Evolutionary conservation across 2,888 invertebrate genomes (phyloP), one percentile per base, ranked within the genome.

Genomic region (Nymphalis urticae): DNA sequence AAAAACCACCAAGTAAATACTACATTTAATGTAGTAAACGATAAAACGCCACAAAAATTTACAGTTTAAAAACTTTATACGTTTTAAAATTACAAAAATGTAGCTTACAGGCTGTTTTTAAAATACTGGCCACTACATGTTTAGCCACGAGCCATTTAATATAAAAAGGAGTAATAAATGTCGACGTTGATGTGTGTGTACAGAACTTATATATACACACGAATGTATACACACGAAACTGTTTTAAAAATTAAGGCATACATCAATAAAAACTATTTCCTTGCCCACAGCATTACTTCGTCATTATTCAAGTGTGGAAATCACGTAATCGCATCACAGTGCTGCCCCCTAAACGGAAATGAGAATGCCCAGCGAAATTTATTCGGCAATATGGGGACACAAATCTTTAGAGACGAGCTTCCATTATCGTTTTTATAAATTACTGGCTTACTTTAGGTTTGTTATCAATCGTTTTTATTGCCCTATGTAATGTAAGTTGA

Each of bases 301-400:
- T 60, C 36, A 65, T 67, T 62, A 62, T 42, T 66, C 54, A 56
- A 48, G 50, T 50, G 50, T 54, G 19, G 32, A 42, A 48, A n/a
- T 50, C 21, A 51, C 70, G 42, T 71, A 69, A 71, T 64, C 62
- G 50, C 19, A 66, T 69, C 64, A 69, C n/a, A 47, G 54, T 56
- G 42, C 42, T 42, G 58, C 71, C 71, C 66, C 54, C 72, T 68
- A 65, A 64, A 67, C 76, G 80, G 80, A 81, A 79, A 81, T 79
- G 76, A 79, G 76, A 79, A 77, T 77, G 78, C 78, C 79, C 77
- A 76, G 74, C 75, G 75, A 77, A 79, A 81, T 80, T 79, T 79
- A 81, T 80, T 77, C 73, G 73, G 70, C 71, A 69, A 73, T 73
- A 73, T 73, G 75, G 72, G 72, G 74, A 73, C 77, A 78, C 78